Evolutionary conservation across 2,797 vertebrate species (phyloP), one percentile per base, ranked within the genome.

Genomic region (Sphenodon punctatus): DNA sequence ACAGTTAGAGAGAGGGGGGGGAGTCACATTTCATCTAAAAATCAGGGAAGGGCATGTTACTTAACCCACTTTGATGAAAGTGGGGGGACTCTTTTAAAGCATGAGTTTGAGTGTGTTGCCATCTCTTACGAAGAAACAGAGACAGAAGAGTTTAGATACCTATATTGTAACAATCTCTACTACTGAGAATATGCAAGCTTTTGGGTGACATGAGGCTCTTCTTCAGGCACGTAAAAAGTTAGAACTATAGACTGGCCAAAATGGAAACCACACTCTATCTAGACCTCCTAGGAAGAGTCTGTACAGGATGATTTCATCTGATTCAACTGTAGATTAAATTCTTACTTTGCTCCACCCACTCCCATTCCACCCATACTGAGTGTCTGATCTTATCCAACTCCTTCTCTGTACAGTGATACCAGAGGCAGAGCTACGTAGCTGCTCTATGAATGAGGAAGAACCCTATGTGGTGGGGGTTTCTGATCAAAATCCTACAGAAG

Each of bases 1-100:
- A n/a, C n/a, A n/a, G n/a, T n/a, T n/a, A n/a, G n/a, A n/a, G n/a
- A n/a, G n/a, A n/a, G n/a, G n/a, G n/a, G 82, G 92, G 73, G n/a
- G 85, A 92, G 76, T 84, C 82, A 87, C 63, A 51, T 90, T 84
- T 92, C 82, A 89, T 78, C 63, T 82, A 80, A 83, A 94, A 93
- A 89, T 65, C 56, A 85, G 69, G 76, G 64, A 20, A 25, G 12
- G 59, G 3, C 25, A 56, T 41, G 48, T 76, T 36, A 79, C 71
- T 59, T 51, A 65, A 34, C 41, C 56, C 5, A 0, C 20, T 41
- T 20, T 63, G 49, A 42, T n/a, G 67, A 70, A 82, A 34, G 8
- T 67, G 34, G 14, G 75, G 30, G 27, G 1, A 1, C 48, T 22
- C 32, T 58, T 34, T 36, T 58, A 36, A 32, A 36, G 19, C 20